Percentiles rank a stretch among this genome's conserved stretches.
Conservation (phyloP, 1,140 invertebrate species). For the Diorhabda carinulata region DNA sequence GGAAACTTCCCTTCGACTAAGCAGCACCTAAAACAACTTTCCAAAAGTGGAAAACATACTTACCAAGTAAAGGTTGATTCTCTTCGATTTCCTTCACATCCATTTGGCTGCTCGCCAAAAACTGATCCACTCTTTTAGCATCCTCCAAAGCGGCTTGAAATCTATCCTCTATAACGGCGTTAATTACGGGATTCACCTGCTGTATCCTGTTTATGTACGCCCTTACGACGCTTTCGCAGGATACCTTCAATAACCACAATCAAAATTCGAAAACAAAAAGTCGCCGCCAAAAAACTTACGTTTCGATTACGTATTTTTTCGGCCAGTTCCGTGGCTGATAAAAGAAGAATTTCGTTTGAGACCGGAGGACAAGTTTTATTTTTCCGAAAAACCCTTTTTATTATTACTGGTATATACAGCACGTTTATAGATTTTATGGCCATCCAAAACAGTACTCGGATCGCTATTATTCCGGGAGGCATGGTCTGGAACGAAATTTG, state of each 20-base stretch:
- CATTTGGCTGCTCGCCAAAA: constrained; percentile 47
- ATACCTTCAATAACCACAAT: constrained; percentile 45
- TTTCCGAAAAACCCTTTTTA: constrained; percentile 27
- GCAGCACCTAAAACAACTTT: background rate
- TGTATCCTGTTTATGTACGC: constrained; percentile 66
- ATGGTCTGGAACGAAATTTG: constrained; percentile 20
- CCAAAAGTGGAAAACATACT: background rate
- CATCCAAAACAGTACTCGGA: constrained; percentile 17
- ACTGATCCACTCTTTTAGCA: constrained; percentile 53
- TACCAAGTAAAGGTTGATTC: constrained; percentile 65
- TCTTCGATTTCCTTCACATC: constrained; percentile 48
- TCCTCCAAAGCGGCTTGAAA: constrained; percentile 68
- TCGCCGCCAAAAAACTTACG: constrained; percentile 19
- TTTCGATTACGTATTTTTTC: constrained; percentile 33
- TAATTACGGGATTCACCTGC: constrained; percentile 69
- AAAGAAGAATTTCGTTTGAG: constrained; percentile 24
- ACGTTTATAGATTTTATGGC: constrained; percentile 22
- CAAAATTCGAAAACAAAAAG: too few species aligned
- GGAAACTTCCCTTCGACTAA: constrained; percentile 1
- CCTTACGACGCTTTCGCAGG: constrained; percentile 59
- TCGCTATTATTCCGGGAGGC: constrained; percentile 8
- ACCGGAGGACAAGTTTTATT: constrained; percentile 24
- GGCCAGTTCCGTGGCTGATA: constrained; percentile 28
- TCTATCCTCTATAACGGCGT: constrained; percentile 71
- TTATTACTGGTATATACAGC: constrained; percentile 23